phyloP scores from a whole-genome alignment of 2,797 vertebrate species.

The Hydrophis major region DNA sequence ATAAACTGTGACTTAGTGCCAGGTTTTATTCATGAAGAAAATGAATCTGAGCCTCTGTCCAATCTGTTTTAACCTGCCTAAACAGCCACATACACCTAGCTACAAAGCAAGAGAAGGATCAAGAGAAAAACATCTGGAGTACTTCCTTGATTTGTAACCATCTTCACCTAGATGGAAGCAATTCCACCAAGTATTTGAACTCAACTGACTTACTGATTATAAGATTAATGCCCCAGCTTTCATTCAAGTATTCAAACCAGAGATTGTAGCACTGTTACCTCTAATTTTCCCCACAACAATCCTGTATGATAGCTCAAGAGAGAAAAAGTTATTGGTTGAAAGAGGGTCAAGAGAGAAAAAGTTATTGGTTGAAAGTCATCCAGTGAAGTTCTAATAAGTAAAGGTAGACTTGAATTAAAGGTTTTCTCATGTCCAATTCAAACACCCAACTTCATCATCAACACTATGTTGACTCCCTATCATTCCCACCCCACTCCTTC shows the following conservation, averaged over 20 bases:
- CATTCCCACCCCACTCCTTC: too few relatives aligned
- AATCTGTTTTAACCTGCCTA: neutral
- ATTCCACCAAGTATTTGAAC: neutral
- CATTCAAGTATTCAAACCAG: neutral
- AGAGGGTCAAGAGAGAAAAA: neutral
- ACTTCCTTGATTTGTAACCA: neutral
- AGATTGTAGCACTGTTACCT: neutral
- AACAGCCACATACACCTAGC: neutral
- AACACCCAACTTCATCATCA: neutral
- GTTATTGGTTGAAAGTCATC: neutral
- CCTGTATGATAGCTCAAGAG: neutral
- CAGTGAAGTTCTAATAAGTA: neutral
- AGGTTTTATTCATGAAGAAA: neutral
- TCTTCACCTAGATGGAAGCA: neutral
- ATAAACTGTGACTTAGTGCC: neutral
- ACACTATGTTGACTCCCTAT: neutral
- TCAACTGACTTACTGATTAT: neutral
- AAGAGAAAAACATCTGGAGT: neutral
- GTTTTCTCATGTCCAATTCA: neutral
- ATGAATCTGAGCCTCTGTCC: neutral
- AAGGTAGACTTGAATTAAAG: neutral
- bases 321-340: neutral
- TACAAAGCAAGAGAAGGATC: neutral
- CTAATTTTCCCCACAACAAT: neutral
- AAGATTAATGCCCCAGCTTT: neutral